Percentiles rank a stretch among this genome's conserved stretches.
phyloP scores from a whole-genome alignment of 2,797 vertebrate species.

The Okamejei kenojei region DNA sequence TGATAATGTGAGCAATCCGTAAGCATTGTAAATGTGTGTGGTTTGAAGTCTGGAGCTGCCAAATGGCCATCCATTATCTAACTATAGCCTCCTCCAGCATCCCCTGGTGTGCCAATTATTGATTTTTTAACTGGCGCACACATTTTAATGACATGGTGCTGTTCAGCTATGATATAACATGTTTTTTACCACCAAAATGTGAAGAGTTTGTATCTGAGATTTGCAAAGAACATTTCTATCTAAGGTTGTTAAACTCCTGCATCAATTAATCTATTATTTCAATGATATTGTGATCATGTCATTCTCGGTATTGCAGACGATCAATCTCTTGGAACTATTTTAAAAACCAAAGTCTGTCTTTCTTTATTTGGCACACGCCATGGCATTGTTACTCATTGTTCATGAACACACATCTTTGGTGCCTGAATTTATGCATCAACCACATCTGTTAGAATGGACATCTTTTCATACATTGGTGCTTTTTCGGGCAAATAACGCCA shows the following conservation, averaged over 20 bases:
- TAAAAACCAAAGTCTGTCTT: not conserved
- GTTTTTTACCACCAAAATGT: not conserved
- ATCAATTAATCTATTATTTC: not conserved
- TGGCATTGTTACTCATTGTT: not conserved
- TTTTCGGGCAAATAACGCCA: not conserved
- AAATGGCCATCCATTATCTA: not conserved
- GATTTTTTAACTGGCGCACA: not conserved
- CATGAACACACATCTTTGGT: not conserved
- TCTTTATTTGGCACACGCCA: not conserved
- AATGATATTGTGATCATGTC: not conserved
- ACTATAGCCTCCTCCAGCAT: not conserved
- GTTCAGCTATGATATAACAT: not conserved
- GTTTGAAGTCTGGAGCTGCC: not conserved
- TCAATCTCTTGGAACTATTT: not conserved
- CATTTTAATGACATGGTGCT: not conserved
- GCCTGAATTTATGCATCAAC: not conserved
- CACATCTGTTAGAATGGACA: not conserved
- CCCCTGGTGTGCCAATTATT: not conserved
- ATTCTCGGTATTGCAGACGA: not conserved
- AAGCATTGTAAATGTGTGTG: not conserved
- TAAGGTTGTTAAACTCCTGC: not conserved
- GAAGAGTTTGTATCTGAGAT: not conserved
- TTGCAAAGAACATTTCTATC: not conserved
- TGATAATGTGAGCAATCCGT: not conserved
- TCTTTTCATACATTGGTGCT: not conserved